Evolutionary conservation across 92 coral and sea anemone genomes (phyloP).

Genomic region (Actinernus sp.): DNA sequence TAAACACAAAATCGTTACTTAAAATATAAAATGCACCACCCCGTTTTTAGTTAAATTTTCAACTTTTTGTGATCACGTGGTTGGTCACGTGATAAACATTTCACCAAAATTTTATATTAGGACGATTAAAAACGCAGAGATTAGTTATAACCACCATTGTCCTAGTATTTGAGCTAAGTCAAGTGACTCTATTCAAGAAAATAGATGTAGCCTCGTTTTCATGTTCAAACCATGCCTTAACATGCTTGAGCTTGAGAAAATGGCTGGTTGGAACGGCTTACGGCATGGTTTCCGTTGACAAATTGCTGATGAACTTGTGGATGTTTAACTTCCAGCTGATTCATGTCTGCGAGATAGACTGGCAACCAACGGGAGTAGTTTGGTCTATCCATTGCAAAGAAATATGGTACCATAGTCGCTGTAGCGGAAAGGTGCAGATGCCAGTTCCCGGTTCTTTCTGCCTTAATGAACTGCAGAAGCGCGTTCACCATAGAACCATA

Average conservation of each 20-base stretch:
- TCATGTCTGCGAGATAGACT: conserved; percentile 42
- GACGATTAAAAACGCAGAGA: no score
- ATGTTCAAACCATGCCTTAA: no score
- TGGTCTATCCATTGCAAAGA: conserved; percentile 5
- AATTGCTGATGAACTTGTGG: conserved; percentile 25
- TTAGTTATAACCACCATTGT: no score
- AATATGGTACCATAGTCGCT: conserved; percentile 18
- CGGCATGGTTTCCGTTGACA: conserved; percentile 25
- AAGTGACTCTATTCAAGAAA: no score
- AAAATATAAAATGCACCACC: no score
- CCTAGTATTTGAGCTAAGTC: no score
- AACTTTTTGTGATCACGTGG: no score
- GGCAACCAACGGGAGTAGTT: conserved; percentile 35
- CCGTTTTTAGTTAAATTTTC: no score
- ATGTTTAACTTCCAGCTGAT: conserved; percentile 9
- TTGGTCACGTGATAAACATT: no score
- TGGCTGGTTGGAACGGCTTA: conserved; percentile 42
- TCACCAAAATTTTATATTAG: no score
- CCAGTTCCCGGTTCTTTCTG: conserved; percentile 26
- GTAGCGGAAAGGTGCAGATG: conserved; percentile 3
- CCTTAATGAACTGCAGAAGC: conserved; percentile 14
- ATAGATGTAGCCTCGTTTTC: no score
- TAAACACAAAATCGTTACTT: no score
- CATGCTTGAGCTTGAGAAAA: conserved; percentile 34
- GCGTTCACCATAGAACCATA: conserved; percentile 10